These are phyloP conservation scores for Blomia tropicalis DNA, from an alignment of 2,888 invertebrate genomes.

Conservation along the genomic window DNA sequence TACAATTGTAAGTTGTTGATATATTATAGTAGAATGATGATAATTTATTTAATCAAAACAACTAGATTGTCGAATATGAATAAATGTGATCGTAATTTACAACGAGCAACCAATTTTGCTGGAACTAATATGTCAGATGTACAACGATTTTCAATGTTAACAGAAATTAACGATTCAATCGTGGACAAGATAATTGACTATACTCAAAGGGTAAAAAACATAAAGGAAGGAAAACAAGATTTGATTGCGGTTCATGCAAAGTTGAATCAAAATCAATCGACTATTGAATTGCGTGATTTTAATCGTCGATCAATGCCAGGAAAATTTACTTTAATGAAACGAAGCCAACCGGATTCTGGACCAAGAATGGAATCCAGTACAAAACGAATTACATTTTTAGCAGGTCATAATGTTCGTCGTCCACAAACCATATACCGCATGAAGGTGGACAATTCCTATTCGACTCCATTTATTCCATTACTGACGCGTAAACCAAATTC, in stretches of 20 bases:
- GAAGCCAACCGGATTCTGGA: neutral
- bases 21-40: neutral
- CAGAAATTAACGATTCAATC: neutral
- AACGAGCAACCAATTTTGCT: neutral
- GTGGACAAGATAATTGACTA: slow-evolving; percentile 29
- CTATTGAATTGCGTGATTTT: neutral
- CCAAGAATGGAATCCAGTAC: neutral
- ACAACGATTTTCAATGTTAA: neutral
- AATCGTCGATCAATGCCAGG: neutral
- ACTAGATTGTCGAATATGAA: neutral
- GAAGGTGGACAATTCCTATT: slow-evolving; percentile 5
- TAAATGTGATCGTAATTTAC: neutral
- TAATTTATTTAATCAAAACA: neutral
- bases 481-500: slow-evolving; percentile 75
- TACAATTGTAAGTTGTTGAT: neutral
- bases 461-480: slow-evolving; percentile 59
- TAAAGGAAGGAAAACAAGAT: neutral
- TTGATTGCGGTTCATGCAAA: neutral
- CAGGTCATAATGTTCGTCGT: neutral
- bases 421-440: slow-evolving; percentile 1
- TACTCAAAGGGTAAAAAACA: neutral
- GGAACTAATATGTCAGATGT: neutral
- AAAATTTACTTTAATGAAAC: neutral
- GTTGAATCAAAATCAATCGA: neutral
- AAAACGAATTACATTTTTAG: neutral